Conservation (phyloP, 2,113 vertebrate genomes). For the Neolamprologus toae region DNA sequence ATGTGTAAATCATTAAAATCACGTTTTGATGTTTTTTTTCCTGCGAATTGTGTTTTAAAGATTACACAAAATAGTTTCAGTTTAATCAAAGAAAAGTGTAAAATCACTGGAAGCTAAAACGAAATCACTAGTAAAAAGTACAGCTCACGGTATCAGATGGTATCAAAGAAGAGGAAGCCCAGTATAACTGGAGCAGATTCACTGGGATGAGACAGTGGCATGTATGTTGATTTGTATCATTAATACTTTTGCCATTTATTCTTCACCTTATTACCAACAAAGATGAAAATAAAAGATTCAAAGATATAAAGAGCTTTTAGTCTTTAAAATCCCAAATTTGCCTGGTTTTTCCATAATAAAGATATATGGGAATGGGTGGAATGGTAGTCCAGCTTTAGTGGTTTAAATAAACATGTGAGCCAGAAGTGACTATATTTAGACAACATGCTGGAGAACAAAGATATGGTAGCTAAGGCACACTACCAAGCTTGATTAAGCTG, state of each 20-base stretch:
- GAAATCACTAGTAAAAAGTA: neutral
- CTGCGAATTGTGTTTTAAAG: rapidly evolving
- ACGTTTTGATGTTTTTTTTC: rapidly evolving
- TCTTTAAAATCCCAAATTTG: neutral
- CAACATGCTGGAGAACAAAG: neutral
- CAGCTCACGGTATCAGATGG: neutral
- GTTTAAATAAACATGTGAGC: neutral
- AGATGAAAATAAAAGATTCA: neutral
- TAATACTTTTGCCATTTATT: rapidly evolving
- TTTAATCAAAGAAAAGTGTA: neutral
- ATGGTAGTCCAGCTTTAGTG: neutral
- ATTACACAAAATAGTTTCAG: neutral
- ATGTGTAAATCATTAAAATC: neutral
- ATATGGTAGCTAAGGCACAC: neutral
- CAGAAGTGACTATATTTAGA: neutral
- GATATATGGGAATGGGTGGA: neutral
- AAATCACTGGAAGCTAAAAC: neutral
- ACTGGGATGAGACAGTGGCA: neutral
- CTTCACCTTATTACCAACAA: neutral
- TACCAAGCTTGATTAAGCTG: neutral
- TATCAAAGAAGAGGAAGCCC: neutral
- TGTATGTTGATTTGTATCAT: neutral
- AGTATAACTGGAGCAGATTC: neutral
- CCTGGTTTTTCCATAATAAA: neutral
- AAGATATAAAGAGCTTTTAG: neutral